Percentiles rank a stretch among this genome's conserved stretches.
phyloP scores from a whole-genome alignment of 2,113 vertebrate species.

The Mesocricetus auratus region DNA sequence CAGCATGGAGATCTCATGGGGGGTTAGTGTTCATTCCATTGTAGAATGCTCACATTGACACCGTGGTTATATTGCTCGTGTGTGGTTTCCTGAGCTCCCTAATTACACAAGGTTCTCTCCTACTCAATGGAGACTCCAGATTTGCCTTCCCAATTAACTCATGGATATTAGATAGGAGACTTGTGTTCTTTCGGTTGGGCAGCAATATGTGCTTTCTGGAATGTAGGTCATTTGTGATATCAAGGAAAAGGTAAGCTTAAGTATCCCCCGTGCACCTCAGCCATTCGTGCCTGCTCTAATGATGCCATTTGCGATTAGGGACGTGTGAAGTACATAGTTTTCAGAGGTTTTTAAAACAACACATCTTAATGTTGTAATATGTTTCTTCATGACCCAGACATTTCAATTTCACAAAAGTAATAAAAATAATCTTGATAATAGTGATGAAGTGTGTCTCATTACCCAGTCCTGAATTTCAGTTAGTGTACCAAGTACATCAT shows the following conservation, averaged over 20 bases:
- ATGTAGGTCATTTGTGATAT: constrained; percentile 54
- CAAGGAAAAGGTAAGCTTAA: not conserved
- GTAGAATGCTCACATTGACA: not conserved
- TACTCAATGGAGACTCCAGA: constrained; percentile 66
- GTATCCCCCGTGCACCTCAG: not conserved
- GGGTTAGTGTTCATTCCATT: constrained; percentile 31
- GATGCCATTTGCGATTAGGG: not conserved
- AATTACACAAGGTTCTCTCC: constrained; percentile 63
- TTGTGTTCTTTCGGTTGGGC: constrained; percentile 56
- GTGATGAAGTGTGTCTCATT: not conserved
- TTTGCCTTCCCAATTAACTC: constrained; percentile 74
- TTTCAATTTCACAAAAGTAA: constrained; percentile 11
- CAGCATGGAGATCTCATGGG: not conserved
- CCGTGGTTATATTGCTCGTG: constrained; percentile 47
- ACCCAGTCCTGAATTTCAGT: not conserved
- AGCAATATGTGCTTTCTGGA: constrained; percentile 53
- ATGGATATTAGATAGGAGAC: constrained; percentile 74
- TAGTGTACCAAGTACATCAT: not conserved
- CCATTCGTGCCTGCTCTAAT: not conserved
- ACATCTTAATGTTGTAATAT: not conserved
- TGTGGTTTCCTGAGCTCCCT: constrained; percentile 48
- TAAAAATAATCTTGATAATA: constrained; percentile 9
- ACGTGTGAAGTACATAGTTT: not conserved
- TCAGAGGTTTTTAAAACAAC: not conserved
- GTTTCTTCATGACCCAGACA: not conserved